phyloP scores from a whole-genome alignment of 2,888 invertebrate species.

The Zonitis immaculata region DNA sequence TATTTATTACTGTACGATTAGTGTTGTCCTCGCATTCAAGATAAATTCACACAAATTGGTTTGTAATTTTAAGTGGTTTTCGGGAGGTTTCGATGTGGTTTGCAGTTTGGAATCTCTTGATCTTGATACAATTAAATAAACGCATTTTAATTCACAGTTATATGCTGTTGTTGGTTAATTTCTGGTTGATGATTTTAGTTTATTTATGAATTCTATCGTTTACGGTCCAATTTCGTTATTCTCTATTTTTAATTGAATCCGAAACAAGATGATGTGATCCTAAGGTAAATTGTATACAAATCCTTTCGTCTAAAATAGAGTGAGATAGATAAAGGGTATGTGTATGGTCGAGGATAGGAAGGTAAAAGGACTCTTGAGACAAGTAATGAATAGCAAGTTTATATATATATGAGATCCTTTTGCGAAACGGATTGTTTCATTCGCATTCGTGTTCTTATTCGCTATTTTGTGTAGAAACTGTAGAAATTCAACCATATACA shows the following conservation, averaged over 20 bases:
- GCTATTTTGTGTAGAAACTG: slow-evolving; percentile 13
- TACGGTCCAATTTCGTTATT: neutral
- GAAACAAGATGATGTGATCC: slow-evolving; percentile 31
- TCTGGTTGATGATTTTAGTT: neutral
- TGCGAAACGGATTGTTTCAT: slow-evolving; percentile 33
- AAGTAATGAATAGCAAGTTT: slow-evolving; percentile 34
- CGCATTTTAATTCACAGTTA: too few species aligned
- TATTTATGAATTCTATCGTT: too few species aligned
- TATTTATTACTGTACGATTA: too few species aligned
- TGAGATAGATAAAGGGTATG: neutral
- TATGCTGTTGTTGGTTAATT: neutral
- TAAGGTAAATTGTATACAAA: slow-evolving; percentile 37
- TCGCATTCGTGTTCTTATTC: slow-evolving; percentile 27
- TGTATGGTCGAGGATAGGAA: slow-evolving; percentile 12
- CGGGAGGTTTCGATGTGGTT: too few species aligned
- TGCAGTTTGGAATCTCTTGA: too few species aligned
- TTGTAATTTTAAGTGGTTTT: too few species aligned
- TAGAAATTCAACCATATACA: neutral
- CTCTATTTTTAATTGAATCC: slow-evolving; percentile 13
- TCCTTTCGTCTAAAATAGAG: slow-evolving; percentile 21
- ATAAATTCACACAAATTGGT: too few species aligned
- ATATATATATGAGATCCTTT: slow-evolving; percentile 16
- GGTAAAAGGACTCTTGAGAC: slow-evolving; percentile 37
- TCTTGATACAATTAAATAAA: too few species aligned
- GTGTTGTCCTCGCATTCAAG: too few species aligned